A percentile compares a stretch with the other conserved stretches of the same genome.
These are phyloP conservation scores for Magallana ariakensis DNA, from an alignment of 1,140 invertebrate genomes.

Conservation along the genomic window DNA sequence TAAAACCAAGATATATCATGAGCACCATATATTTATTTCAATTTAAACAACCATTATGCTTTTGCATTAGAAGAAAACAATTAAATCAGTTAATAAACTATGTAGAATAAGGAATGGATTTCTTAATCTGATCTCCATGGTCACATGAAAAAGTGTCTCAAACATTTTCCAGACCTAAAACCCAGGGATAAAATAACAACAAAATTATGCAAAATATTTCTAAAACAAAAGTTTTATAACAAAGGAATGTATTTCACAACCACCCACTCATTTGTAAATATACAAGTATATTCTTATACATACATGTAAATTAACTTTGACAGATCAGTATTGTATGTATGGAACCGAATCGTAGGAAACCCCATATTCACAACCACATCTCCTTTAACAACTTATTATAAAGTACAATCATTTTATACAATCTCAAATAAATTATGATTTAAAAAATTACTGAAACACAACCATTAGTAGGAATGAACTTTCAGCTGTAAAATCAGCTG, in stretches of 20 bases:
- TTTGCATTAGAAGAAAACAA: neutral
- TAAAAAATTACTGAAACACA: no score
- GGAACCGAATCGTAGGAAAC: no score
- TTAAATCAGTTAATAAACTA: neutral
- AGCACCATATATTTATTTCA: conserved; percentile 16
- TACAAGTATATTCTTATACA: no score
- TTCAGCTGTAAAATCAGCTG: no score
- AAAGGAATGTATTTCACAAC: neutral
- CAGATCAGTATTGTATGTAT: no score
- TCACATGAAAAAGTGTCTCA: neutral
- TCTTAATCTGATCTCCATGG: neutral
- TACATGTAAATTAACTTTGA: no score
- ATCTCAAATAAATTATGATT: no score
- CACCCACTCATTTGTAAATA: no score
- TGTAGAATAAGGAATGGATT: neutral
- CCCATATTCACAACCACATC: conserved; percentile 1
- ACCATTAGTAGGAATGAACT: no score
- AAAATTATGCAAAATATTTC: neutral
- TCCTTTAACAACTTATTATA: neutral
- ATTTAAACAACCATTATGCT: neutral
- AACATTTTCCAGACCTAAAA: neutral
- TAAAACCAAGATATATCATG: neutral
- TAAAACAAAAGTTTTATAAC: neutral
- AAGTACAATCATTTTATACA: no score
- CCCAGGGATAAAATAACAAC: conserved; percentile 3